Percentiles rank a stretch among this genome's conserved stretches.
Evolutionary conservation across 2,113 vertebrate genomes (phyloP).

Genomic region (Rostratula benghalensis): DNA sequence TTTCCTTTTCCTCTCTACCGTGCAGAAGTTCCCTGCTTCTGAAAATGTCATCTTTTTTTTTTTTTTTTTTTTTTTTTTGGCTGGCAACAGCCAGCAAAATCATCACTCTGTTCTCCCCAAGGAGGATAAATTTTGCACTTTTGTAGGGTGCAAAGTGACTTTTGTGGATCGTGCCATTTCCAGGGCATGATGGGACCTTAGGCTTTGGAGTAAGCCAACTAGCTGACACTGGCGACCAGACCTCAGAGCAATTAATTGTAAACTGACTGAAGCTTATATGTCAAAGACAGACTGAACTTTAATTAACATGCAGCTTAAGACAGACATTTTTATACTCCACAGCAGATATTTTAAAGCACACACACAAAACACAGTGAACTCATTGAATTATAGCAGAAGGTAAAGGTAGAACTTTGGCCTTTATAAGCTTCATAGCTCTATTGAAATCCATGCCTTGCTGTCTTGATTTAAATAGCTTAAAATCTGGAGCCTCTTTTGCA

Average conservation of each 20-base stretch:
- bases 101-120: not conserved
- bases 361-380: not conserved
- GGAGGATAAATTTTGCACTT: not conserved
- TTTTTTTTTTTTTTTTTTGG: not conserved
- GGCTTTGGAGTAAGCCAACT: not conserved
- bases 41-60: not conserved
- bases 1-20: not conserved
- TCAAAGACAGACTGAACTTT: constrained; percentile 8
- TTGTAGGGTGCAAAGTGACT: not conserved
- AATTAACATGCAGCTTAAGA: not conserved
- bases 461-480: constrained; percentile 27
- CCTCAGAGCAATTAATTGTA: not conserved
- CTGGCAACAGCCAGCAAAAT: not conserved
- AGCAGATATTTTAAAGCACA: not conserved
- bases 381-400: not conserved
- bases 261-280: not conserved
- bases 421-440: not conserved
- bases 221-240: not conserved
- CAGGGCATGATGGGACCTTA: not conserved
- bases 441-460: not conserved
- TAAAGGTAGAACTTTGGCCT: constrained; percentile 11
- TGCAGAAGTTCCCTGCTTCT: not conserved
- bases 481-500: constrained; percentile 3
- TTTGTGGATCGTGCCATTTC: not conserved
- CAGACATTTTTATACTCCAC: not conserved